Base-by-base conservation (phyloP, 2,113 vertebrate species). In the Pundamilia nyererei region DNA sequence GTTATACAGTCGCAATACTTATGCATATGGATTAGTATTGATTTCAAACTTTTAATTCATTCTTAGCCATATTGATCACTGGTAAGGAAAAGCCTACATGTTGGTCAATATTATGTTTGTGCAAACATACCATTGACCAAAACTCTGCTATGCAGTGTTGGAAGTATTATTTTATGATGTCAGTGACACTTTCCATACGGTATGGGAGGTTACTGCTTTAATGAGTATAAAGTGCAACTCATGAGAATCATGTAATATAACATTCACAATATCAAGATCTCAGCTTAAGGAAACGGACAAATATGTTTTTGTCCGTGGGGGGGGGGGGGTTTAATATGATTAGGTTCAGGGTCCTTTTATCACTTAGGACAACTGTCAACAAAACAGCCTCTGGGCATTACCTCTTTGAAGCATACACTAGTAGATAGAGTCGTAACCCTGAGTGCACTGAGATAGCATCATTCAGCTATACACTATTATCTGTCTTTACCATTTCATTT, bases 401-500 rank as follows among this genome's bases (percentile, higher is more conserved):
- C 77, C 29, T 90, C 77, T 15, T 90, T 54, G 51, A 53, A 47
- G 54, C 75, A 86, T 60, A 92, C 81, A 82, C 35, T 38, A 45
- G 79, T 47, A 91, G 84, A 93, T 87, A 85, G 87, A 95, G 92
- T 89, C 91, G 65, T 90, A 93, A 93, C 91, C 81, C 89, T 60
- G 86, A 88, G 85, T 89, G 89, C 89, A 82, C 89, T 7, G 9
- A 85, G 91, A 92, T 89, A 88, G 86, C 90, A 91, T 94, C 94
- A 93, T 92, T 89, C 89, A 89, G 89, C 89, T 91, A 80, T 86
- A 88, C 84, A 87, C 89, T 85, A 91, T 94, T 93, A 94, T 92
- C 88, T 84, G 85, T 85, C 89, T 89, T 95, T 94, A 92, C 87
- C 84, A 93, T 92, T 93, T 92, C 83, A 93, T 92, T 93, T 92